A percentile compares a stretch with the other conserved stretches of the same genome.
Evolutionary conservation across 2,797 vertebrate genomes (phyloP).

Genomic region (Gallinago nigripennis): DNA sequence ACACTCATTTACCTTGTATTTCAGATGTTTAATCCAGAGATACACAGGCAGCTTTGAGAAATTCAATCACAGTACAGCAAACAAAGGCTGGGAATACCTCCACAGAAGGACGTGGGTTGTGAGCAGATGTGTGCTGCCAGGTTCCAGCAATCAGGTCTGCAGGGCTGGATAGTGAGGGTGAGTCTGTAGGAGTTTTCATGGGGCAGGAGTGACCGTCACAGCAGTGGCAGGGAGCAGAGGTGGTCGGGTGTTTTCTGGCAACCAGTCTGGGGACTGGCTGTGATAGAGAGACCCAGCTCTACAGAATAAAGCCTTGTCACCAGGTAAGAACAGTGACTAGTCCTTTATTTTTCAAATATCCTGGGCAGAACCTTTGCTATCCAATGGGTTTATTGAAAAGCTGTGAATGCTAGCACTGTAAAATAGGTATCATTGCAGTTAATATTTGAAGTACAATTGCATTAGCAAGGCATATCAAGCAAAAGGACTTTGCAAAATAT

Average conservation of each 20-base stretch:
- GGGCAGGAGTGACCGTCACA: neutral
- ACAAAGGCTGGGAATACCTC: neutral
- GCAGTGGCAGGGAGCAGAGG: neutral
- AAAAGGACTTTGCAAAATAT: neutral
- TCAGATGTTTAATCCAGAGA: neutral
- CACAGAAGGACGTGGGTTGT: neutral
- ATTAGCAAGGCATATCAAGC: neutral
- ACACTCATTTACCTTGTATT: neutral
- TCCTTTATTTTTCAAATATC: neutral
- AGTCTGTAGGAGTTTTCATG: neutral
- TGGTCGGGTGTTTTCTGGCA: neutral
- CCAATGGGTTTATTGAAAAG: neutral
- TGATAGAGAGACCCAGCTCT: neutral
- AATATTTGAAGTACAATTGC: fast-evolving
- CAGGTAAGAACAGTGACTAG: neutral
- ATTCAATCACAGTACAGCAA: neutral
- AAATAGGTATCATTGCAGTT: neutral
- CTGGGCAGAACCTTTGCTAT: neutral
- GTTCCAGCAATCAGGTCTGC: fast-evolving
- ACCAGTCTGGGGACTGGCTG: fast-evolving
- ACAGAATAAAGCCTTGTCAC: too few relatives aligned
- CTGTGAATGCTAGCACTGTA: neutral
- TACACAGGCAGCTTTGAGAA: neutral
- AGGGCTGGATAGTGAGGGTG: fast-evolving
- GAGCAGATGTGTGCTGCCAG: neutral